A percentile compares a stretch with the other conserved stretches of the same genome.
Evolutionary conservation across 2,888 invertebrate genomes (phyloP).

Genomic region (Pediacus dermestoides): DNA sequence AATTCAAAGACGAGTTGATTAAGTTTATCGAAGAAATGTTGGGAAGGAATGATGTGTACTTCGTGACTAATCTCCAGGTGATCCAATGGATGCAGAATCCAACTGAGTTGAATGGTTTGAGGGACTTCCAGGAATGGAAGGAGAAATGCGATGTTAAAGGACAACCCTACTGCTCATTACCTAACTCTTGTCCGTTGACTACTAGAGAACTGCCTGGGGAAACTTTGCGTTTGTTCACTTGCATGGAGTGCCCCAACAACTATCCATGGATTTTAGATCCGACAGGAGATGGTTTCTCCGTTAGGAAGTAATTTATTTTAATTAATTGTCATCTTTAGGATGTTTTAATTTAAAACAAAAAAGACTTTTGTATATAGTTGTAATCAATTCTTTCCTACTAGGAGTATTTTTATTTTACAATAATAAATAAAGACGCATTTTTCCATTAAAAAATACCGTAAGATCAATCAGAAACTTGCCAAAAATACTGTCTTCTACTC

Average conservation of each 20-base stretch:
- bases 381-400: constrained; percentile 14
- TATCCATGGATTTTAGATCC: constrained; percentile 94
- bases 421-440: no score
- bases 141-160: constrained; percentile 93
- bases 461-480: no score
- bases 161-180: constrained; percentile 87
- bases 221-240: constrained; percentile 87
- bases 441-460: no score
- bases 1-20: constrained; percentile 85
- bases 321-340: constrained; percentile 24
- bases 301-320: constrained; percentile 63
- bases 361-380: constrained; percentile 41
- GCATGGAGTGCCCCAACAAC: constrained; percentile 94
- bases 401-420: no score
- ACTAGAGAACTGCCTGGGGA: constrained; percentile 90
- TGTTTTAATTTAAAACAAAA: constrained; percentile 25
- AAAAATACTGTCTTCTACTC: no score
- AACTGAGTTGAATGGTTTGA: constrained; percentile 77
- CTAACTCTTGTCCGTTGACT: constrained; percentile 85
- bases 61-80: constrained; percentile 82
- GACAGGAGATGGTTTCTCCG: constrained; percentile 88
- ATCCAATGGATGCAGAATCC: constrained; percentile 97
- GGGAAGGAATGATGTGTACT: constrained; percentile 85
- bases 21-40: constrained; percentile 93
- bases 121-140: constrained; percentile 94